Evolutionary conservation across 2,888 invertebrate species (phyloP).

Genomic region (Tricholauxania praeusta): DNA sequence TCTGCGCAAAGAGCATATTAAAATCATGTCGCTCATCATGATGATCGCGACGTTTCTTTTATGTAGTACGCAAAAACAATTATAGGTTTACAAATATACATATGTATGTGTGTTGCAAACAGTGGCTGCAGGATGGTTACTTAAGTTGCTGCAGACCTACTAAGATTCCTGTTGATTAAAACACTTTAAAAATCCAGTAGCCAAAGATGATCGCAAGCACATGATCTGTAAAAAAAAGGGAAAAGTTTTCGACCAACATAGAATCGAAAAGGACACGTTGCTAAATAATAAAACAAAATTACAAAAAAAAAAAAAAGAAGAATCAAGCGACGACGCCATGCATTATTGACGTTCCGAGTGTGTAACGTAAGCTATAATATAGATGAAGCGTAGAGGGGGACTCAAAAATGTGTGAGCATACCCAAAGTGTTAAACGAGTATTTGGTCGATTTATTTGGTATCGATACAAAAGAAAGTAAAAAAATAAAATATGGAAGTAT

Average conservation of each 20-base stretch:
- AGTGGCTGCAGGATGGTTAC: too few species aligned
- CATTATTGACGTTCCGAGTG: slow-evolving; percentile 30
- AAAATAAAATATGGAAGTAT: too few species aligned
- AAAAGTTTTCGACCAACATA: background rate
- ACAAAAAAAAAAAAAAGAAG: background rate
- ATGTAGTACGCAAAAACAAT: background rate
- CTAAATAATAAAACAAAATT: background rate
- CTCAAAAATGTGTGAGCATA: too few species aligned
- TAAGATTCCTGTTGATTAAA: slow-evolving; percentile 60
- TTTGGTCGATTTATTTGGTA: too few species aligned
- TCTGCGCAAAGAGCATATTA: slow-evolving; percentile 14
- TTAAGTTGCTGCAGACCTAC: background rate
- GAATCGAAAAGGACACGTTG: slow-evolving; percentile 6
- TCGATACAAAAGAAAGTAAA: too few species aligned
- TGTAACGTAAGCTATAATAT: background rate
- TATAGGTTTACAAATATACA: too few species aligned
- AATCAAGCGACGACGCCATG: slow-evolving; percentile 15
- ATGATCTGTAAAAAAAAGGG: slow-evolving; percentile 15
- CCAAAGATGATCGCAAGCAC: slow-evolving; percentile 54
- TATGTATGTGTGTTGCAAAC: too few species aligned
- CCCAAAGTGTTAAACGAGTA: too few species aligned
- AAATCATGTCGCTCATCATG: slow-evolving; percentile 9
- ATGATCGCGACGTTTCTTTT: slow-evolving; percentile 8
- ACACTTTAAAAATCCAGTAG: slow-evolving; percentile 68
- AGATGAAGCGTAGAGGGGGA: background rate